Base-by-base conservation (phyloP, 2,113 vertebrate species). In the Erythrolamprus reginae region DNA sequence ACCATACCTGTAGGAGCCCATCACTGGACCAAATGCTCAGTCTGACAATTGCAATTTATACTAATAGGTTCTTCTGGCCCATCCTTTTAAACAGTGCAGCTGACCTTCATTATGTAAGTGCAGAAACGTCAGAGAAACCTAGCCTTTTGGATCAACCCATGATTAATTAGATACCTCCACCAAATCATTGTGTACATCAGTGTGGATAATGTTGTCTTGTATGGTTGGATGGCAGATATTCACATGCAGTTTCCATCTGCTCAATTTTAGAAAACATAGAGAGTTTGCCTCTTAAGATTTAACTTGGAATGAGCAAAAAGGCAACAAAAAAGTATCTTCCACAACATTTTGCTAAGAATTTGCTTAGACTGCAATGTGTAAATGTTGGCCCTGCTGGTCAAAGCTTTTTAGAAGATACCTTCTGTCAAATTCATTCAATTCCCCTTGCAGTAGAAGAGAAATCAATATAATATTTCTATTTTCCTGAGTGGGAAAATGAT, bases 351-450 rank as follows among this genome's bases (percentile, higher is more conserved):
- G 48, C 45, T 88, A 77, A 50, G 33, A 47, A 88, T 88, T 84
- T 84, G 53, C 77, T 82, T 83, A 83, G 24, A 5, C 45, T 87
- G 65, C 48, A 82, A 21, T 50, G 23, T 83, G 61, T 70, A 89
- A 58, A 45, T 45, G 23, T 92, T 87, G 87, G 70, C 47, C 38
- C 3, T 77, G 33, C 28, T 82, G 21, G 87, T 89, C 85, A 91
- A 87, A 48, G 45, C 6, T 33, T 42, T 58, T 86, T 26, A 84
- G 3, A 38, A 47, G 45, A 23, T 87, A 52, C 83, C 17, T 23
- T 87, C 88, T 91, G 85, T 83, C 56, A 86, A 21, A 42, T 84
- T 88, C 55, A 82, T 86, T 91, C 91, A 65, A 92, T 47, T 84
- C 55, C 8, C 88, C 3, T 38, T 90, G 3, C 33, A 52, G 3